A percentile compares a stretch with the other conserved stretches of the same genome.
Conservation (phyloP, 2,797 vertebrate genomes). For the Parotocinclus haroldoi region DNA sequence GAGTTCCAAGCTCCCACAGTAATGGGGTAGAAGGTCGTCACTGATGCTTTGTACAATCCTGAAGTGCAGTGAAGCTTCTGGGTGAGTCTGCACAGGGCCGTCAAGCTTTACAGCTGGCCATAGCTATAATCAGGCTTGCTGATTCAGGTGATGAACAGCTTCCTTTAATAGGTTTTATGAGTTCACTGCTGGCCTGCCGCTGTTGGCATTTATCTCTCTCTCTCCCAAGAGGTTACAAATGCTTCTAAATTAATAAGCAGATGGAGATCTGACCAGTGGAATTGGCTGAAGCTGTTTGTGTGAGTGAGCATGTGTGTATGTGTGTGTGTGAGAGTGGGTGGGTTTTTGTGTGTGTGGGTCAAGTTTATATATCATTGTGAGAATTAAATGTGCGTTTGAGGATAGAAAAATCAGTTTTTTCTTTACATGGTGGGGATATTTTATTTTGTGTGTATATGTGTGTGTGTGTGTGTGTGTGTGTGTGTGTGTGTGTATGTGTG, state of each 20-base stretch:
- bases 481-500: too few species aligned
- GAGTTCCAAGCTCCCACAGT: slow-evolving; percentile 40
- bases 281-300: slow-evolving; percentile 33
- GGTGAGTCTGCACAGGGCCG: slow-evolving; percentile 32
- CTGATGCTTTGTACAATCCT: slow-evolving; percentile 24
- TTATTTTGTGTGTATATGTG: too few species aligned
- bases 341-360: too few species aligned
- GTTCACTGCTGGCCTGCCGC: slow-evolving; percentile 69
- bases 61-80: slow-evolving; percentile 34
- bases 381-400: too few species aligned
- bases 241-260: slow-evolving; percentile 79
- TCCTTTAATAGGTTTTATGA: slow-evolving; percentile 78
- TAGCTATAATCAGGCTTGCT: slow-evolving; percentile 72
- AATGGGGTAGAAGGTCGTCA: slow-evolving; percentile 42
- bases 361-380: too few species aligned
- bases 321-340: slow-evolving; percentile 7
- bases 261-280: slow-evolving; percentile 55
- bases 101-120: slow-evolving; percentile 53
- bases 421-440: too few species aligned
- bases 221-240: slow-evolving; percentile 71
- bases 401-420: too few species aligned
- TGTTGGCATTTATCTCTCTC: slow-evolving; percentile 74
- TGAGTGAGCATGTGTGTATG: slow-evolving; percentile 36
- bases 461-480: too few species aligned
- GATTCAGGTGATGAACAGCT: slow-evolving; percentile 70